These are phyloP conservation scores for Anastatus disparis DNA, from an alignment of 1,140 invertebrate genomes.

Conservation along the genomic window DNA sequence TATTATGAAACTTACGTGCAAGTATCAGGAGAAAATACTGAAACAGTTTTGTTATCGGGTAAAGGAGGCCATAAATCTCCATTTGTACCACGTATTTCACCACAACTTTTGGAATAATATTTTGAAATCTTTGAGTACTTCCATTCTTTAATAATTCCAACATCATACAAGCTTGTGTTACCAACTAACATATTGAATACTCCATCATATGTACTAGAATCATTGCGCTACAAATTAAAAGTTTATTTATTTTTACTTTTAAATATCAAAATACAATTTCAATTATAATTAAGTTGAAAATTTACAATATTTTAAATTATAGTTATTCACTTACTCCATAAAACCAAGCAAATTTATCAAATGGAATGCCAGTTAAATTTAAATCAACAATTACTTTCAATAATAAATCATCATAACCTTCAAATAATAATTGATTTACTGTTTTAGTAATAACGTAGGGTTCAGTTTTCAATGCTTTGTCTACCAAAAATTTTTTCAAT, in stretches of 20 bases:
- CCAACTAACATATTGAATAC: conserved; percentile 81
- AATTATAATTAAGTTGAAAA: conserved; percentile 4
- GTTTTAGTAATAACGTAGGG: conserved; percentile 73
- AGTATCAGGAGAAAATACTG: conserved; percentile 77
- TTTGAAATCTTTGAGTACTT: conserved; percentile 69
- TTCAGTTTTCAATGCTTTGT: conserved; percentile 68
- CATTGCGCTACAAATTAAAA: conserved; percentile 74
- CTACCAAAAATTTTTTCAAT: conserved; percentile 65
- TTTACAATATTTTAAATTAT: neutral
- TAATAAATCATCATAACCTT: conserved; percentile 79
- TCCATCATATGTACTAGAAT: conserved; percentile 77
- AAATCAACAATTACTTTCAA: conserved; percentile 70
- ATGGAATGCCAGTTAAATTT: conserved; percentile 73
- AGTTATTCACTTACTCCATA: conserved; percentile 64
- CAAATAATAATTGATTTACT: conserved; percentile 76
- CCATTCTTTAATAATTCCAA: conserved; percentile 77
- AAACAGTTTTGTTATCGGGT: conserved; percentile 66
- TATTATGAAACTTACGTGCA: conserved; percentile 68
- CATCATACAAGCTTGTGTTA: conserved; percentile 68
- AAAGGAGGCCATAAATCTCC: conserved; percentile 83
- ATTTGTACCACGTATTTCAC: conserved; percentile 74
- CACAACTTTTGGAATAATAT: conserved; percentile 72
- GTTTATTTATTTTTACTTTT: neutral
- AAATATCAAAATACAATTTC: conserved; percentile 12
- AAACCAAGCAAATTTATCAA: conserved; percentile 82